These are phyloP conservation scores for Felis chaus DNA, from an alignment of 2,113 vertebrate species.

Conservation along the genomic window DNA sequence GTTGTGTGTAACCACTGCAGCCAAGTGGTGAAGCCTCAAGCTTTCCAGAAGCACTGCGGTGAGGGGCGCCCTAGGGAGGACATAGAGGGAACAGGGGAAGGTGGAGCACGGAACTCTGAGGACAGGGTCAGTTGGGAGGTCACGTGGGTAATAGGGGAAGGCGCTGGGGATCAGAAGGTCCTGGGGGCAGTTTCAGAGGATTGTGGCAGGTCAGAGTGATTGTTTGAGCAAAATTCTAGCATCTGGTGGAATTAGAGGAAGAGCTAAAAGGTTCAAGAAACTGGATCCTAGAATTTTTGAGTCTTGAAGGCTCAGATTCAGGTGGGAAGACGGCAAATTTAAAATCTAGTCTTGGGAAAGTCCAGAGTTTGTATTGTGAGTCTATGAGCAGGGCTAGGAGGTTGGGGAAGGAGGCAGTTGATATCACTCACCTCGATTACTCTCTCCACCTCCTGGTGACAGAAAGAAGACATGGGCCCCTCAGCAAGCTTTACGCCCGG, in stretches of 20 bases:
- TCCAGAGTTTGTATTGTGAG: background rate
- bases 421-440: slow-evolving; percentile 49
- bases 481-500: slow-evolving; percentile 90
- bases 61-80: slow-evolving; percentile 71
- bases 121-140: slow-evolving; percentile 30
- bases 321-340: background rate
- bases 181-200: background rate
- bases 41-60: slow-evolving; percentile 96
- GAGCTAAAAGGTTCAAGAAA: background rate
- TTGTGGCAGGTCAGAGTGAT: background rate
- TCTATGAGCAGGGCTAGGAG: background rate
- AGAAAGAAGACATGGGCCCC: slow-evolving; percentile 93
- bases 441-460: slow-evolving; percentile 70
- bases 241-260: background rate
- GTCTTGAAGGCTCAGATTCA: background rate
- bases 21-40: slow-evolving; percentile 97
- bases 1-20: slow-evolving; percentile 96
- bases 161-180: background rate
- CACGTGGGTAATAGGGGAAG: background rate
- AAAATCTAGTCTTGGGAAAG: background rate
- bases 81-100: slow-evolving; percentile 1
- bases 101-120: background rate
- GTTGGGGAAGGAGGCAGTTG: background rate
- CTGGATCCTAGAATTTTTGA: slow-evolving; percentile 1
- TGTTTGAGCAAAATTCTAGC: background rate